Conservation (phyloP, 2,888 invertebrate genomes). For the Drosophila borealis region DNA sequence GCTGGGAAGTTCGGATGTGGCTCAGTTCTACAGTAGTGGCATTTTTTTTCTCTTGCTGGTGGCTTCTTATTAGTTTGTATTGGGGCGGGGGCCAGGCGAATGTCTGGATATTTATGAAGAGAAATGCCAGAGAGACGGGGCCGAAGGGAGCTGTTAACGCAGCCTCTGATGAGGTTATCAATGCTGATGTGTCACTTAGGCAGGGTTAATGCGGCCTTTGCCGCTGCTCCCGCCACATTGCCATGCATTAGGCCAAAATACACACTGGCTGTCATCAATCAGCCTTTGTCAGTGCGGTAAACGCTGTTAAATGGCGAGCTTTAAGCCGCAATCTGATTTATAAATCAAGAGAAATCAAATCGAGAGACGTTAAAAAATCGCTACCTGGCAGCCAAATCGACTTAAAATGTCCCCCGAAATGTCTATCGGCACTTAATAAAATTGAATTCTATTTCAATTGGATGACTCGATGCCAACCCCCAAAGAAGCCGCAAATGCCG, state of each 20-base stretch:
- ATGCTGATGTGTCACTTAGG: slow-evolving; percentile 71
- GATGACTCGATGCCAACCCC: slow-evolving; percentile 58
- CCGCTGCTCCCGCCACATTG: slow-evolving; percentile 16
- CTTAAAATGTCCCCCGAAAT: slow-evolving; percentile 43
- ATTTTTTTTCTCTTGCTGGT: slow-evolving; percentile 50
- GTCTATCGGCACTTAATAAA: slow-evolving; percentile 82
- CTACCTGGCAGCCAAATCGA: slow-evolving; percentile 49
- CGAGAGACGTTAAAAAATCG: slow-evolving; percentile 40
- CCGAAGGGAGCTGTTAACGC: slow-evolving; percentile 22
- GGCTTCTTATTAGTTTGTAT: slow-evolving; percentile 75
- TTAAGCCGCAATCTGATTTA: slow-evolving; percentile 47
- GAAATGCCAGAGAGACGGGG: slow-evolving; percentile 50
- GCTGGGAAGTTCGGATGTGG: slow-evolving; percentile 7
- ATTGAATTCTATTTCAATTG: slow-evolving; percentile 83
- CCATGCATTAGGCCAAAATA: slow-evolving; percentile 37
- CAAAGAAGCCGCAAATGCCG: slow-evolving; percentile 50
- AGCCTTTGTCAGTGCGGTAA: slow-evolving; percentile 65
- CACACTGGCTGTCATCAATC: slow-evolving; percentile 64
- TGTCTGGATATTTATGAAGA: slow-evolving; percentile 73
- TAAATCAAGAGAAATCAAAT: slow-evolving; percentile 50
- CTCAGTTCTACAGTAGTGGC: slow-evolving; percentile 60
- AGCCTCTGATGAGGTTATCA: slow-evolving; percentile 53
- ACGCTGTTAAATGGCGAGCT: slow-evolving; percentile 51
- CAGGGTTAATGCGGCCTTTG: slow-evolving; percentile 61
- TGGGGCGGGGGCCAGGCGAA: slow-evolving; percentile 46